These are phyloP conservation scores for Whitmania pigra DNA, from an alignment of 1,140 invertebrate species.

Conservation along the genomic window DNA sequence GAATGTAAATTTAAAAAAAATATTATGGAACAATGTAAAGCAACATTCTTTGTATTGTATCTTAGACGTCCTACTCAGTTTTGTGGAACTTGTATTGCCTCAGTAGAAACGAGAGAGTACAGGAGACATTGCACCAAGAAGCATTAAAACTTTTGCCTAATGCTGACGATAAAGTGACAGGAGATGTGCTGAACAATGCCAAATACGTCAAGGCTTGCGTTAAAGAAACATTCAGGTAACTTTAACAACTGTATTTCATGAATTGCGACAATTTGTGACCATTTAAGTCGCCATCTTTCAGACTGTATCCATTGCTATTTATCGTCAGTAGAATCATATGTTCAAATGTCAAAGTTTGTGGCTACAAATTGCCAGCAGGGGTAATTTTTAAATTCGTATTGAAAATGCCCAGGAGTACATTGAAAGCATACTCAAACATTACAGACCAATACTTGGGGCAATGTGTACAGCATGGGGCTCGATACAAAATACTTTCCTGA, in stretches of 20 bases:
- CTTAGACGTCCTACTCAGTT: conserved; percentile 51
- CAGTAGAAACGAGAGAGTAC: conserved; percentile 57
- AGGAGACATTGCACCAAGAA: conserved; percentile 27
- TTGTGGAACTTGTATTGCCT: conserved; percentile 72
- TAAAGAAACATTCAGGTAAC: conserved; percentile 68
- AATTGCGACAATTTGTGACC: too few relatives aligned
- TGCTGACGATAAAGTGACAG: conserved; percentile 50
- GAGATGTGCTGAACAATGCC: conserved; percentile 51
- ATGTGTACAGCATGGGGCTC: conserved; percentile 40
- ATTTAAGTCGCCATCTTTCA: too few relatives aligned
- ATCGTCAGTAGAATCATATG: conserved; percentile 68
- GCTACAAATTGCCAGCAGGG: conserved; percentile 61
- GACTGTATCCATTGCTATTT: conserved; percentile 67
- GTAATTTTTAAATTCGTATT: conserved; percentile 47
- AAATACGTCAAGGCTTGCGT: conserved; percentile 72
- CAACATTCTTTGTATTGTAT: background rate
- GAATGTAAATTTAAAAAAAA: too few relatives aligned
- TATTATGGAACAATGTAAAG: too few relatives aligned
- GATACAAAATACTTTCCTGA: conserved; percentile 50
- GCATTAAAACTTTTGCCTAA: conserved; percentile 50
- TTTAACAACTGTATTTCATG: too few relatives aligned
- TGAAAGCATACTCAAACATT: too few relatives aligned
- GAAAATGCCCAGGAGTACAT: too few relatives aligned
- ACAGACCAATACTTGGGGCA: conserved; percentile 62
- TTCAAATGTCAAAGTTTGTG: conserved; percentile 59